Evolutionary conservation across 2,113 vertebrate species (phyloP).

Genomic region (Ornithorhynchus anatinus): DNA sequence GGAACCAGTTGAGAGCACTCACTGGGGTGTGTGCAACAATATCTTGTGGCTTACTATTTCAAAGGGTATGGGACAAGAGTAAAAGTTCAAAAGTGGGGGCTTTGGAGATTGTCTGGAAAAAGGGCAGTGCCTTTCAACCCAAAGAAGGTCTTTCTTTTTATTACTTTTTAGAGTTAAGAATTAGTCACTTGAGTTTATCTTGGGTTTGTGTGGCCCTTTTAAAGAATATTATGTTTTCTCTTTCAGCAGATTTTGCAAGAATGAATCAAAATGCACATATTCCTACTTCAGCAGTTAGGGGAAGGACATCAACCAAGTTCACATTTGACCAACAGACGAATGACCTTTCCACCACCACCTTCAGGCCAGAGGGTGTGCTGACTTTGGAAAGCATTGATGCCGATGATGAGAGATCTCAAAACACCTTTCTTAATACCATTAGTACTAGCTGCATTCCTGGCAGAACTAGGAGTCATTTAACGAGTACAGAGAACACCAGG

Average conservation of each 20-base stretch:
- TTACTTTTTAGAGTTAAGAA: not conserved
- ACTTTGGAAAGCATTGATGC: constrained; percentile 33
- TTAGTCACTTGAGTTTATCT: not conserved
- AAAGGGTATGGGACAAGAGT: accelerated
- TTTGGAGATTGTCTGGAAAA: not conserved
- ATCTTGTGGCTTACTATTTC: too few relatives aligned
- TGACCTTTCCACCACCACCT: not conserved
- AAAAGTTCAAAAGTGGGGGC: too few relatives aligned
- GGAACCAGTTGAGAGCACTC: too few relatives aligned
- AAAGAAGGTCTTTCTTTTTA: not conserved
- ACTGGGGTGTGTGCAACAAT: too few relatives aligned
- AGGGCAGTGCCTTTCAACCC: accelerated
- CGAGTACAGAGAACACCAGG: not conserved
- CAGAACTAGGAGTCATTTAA: accelerated
- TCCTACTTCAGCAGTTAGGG: not conserved
- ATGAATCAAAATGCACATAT: not conserved
- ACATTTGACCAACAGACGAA: not conserved
- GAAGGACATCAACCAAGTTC: accelerated
- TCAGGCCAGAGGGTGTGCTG: constrained; percentile 4
- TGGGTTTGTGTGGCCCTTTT: not conserved
- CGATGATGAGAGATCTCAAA: constrained; percentile 39
- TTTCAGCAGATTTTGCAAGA: not conserved
- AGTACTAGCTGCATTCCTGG: accelerated
- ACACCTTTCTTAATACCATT: accelerated
- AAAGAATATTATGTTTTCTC: not conserved